phyloP scores from a whole-genome alignment of 2,888 invertebrate species.

The Macrosiphum euphorbiae region DNA sequence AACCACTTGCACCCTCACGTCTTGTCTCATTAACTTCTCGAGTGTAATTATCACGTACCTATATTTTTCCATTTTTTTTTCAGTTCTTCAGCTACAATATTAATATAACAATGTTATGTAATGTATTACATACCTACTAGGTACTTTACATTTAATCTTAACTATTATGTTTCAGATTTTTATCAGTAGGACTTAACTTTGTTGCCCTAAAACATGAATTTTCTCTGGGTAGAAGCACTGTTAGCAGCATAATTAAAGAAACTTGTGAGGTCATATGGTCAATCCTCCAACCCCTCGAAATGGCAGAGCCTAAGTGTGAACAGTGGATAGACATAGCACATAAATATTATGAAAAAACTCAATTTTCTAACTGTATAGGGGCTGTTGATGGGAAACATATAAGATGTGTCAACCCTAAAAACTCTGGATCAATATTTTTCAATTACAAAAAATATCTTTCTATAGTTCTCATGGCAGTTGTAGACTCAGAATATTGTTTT shows the following conservation, averaged over 20 bases:
- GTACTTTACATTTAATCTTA: neutral
- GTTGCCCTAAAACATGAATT: neutral
- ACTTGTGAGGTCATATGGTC: slow-evolving; percentile 42
- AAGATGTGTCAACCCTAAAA: neutral
- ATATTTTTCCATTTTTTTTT: slow-evolving; percentile 13
- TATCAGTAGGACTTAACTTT: neutral
- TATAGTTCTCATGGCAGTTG: slow-evolving; percentile 34
- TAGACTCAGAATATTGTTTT: slow-evolving; percentile 46
- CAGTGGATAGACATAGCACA: slow-evolving; percentile 2
- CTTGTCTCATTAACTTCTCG: neutral
- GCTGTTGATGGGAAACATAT: slow-evolving; percentile 60
- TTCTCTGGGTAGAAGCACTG: neutral
- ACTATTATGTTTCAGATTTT: slow-evolving; percentile 10
- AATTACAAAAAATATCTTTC: slow-evolving; percentile 57
- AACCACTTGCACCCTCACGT: neutral
- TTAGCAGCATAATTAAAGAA: slow-evolving; percentile 18
- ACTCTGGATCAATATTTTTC: slow-evolving; percentile 39
- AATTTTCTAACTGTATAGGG: slow-evolving; percentile 57
- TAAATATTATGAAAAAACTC: slow-evolving; percentile 24
- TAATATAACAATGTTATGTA: neutral
- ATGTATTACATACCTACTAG: neutral
- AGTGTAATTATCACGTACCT: neutral
- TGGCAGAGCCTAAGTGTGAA: slow-evolving; percentile 22
- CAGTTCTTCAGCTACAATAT: neutral
- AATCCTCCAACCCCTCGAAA: neutral